These are phyloP conservation scores for Hydropotes inermis DNA, from an alignment of 2,113 vertebrate genomes.

Conservation along the genomic window DNA sequence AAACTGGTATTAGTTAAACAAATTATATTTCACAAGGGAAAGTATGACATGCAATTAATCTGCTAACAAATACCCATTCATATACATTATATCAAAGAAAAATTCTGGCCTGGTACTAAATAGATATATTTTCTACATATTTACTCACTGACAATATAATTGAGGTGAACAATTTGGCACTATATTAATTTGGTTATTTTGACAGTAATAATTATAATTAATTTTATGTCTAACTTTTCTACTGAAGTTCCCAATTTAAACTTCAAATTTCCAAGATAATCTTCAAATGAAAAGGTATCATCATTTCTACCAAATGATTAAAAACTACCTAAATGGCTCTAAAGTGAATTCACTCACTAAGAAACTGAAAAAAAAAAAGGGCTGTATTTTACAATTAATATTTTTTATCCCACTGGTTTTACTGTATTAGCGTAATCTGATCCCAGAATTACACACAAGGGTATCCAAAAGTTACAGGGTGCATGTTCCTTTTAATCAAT, in stretches of 20 bases:
- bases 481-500: neutral
- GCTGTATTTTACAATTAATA: neutral
- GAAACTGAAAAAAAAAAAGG: constrained; percentile 19
- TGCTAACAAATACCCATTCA: neutral
- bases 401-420: neutral
- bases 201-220: neutral
- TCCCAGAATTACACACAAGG: neutral
- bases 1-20: neutral
- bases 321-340: constrained; percentile 25
- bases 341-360: neutral
- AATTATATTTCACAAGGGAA: constrained; percentile 5
- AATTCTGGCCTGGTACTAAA: neutral
- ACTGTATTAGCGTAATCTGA: neutral
- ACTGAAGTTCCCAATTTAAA: constrained; percentile 30
- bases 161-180: neutral
- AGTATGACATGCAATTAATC: neutral
- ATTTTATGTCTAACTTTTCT: constrained; percentile 23
- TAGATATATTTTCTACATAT: neutral
- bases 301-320: constrained; percentile 33
- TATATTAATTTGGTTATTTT: neutral
- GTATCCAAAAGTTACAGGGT: neutral
- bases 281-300: neutral
- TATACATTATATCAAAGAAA: neutral
- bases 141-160: neutral
- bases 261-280: constrained; percentile 15